phyloP scores from a whole-genome alignment of 2,113 vertebrate genomes.

The Plecotus auritus region DNA sequence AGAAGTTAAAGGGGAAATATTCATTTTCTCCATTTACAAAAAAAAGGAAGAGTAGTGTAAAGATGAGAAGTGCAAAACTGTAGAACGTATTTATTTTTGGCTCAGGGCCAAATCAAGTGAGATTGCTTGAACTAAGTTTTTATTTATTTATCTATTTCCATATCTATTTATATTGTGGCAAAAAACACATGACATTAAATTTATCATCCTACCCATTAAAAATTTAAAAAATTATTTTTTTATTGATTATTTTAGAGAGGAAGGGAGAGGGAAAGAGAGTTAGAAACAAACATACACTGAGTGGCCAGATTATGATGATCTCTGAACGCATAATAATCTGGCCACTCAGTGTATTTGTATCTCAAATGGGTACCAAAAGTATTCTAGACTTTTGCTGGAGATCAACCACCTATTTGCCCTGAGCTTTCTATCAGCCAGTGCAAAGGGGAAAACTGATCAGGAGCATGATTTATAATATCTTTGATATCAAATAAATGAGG shows the following conservation, averaged over 20 bases:
- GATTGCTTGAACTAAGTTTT: background rate
- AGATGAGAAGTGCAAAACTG: background rate
- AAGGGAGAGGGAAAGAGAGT: background rate
- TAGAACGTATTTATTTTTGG: background rate
- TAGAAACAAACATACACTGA: too few relatives aligned
- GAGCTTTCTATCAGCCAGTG: too few relatives aligned
- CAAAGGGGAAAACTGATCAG: too few relatives aligned
- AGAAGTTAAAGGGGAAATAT: background rate
- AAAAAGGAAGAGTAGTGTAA: background rate
- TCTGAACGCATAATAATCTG: too few relatives aligned
- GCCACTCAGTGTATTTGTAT: too few relatives aligned
- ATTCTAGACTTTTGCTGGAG: too few relatives aligned
- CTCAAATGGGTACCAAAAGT: too few relatives aligned
- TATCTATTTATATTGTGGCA: background rate
- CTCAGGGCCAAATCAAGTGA: background rate
- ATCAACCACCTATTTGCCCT: too few relatives aligned
- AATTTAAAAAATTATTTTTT: background rate
- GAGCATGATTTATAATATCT: too few relatives aligned
- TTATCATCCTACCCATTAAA: background rate
- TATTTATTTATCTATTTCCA: background rate
- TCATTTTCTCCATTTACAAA: background rate
- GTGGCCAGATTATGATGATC: too few relatives aligned
- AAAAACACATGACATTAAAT: background rate
- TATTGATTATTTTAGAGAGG: background rate
- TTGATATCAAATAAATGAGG: too few relatives aligned